A percentile compares a stretch with the other conserved stretches of the same genome.
Conservation (phyloP, 2,888 invertebrate species). For the Malthinus seriepunctatus region DNA sequence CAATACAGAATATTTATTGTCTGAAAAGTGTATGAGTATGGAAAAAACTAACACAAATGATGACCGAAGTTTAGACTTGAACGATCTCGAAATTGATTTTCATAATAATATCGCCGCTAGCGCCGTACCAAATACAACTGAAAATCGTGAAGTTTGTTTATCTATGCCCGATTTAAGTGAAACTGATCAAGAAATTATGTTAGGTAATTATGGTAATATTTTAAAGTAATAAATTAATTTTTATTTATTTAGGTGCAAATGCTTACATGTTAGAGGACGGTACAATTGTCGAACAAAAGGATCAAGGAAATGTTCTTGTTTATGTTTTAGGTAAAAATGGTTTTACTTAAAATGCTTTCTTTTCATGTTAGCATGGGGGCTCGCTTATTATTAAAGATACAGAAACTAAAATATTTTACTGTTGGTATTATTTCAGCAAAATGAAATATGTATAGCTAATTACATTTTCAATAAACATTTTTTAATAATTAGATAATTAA, state of each 20-base stretch:
- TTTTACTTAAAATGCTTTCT: no score
- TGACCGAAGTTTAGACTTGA: conserved; percentile 33
- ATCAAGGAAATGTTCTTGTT: conserved; percentile 44
- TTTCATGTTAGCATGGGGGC: no score
- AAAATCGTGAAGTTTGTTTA: conserved; percentile 42
- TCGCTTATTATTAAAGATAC: no score
- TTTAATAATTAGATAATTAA: no score
- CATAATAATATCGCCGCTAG: conserved; percentile 27
- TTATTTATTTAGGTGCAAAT: conserved; percentile 40
- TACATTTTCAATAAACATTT: no score
- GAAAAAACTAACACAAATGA: not conserved
- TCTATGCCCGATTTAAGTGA: conserved; percentile 51
- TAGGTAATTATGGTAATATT: conserved; percentile 36
- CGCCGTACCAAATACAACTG: conserved; percentile 4
- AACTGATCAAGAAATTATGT: conserved; percentile 45
- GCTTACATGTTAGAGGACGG: conserved; percentile 48
- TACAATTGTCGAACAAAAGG: conserved; percentile 46
- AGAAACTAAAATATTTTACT: no score
- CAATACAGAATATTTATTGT: conserved; percentile 6
- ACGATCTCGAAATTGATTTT: conserved; percentile 40
- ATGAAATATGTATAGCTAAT: no score
- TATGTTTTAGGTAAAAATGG: conserved; percentile 42
- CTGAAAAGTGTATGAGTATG: not conserved
- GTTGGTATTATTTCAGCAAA: no score
- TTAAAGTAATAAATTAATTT: not conserved